Base-by-base conservation (phyloP, 2,113 vertebrate genomes). In the Colaptes auratus region DNA sequence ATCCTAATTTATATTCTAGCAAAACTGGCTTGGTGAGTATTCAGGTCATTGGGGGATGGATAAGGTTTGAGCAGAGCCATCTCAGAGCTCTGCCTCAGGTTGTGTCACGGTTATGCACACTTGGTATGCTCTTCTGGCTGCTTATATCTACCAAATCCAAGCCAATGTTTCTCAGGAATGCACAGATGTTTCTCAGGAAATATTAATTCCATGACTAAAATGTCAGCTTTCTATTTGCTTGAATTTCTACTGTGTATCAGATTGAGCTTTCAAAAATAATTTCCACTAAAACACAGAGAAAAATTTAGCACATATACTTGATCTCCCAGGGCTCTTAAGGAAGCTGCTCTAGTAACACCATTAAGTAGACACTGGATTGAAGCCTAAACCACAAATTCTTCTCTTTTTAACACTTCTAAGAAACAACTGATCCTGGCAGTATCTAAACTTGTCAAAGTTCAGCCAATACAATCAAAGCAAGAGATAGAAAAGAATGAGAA, bases 121-220 rank as follows among this genome's bases (percentile, higher is more conserved):
- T 83, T 52, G 42, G 30, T 63, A 72, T 74, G 69, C 31, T 91
- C 44, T 71, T 92, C 66, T 88, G 74, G 58, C 56, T 83, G 60
- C 52, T 90, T 71, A 2, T 7, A 78, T 53, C 74, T 64, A 30
- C 16, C 27, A 30, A 46, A 88, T 88, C 61, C 72, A 95, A 90
- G 80, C 53, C 85, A 91, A 16, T 65, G 31, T 59, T 94, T 86
- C 73, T 91, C 70, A 88, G 82, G 90, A 95, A 91, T 61, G 75
- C 79, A 86, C 65, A 92, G 42, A 95, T 83, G 82, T 92, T 92
- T 91, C 82, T 93, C 60, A 44, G 60, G 21, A 83, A 61, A 36
- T 35, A 88, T 74, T 88, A 33, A 83, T 79, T 88, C 73, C 80
- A 73, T 36, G 21, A 82, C 30, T 90, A 81, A 88, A 93, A 82